A percentile compares a stretch with the other conserved stretches of the same genome.
phyloP scores from a whole-genome alignment of 2,888 invertebrate genomes.

The Xestia ashworthii region DNA sequence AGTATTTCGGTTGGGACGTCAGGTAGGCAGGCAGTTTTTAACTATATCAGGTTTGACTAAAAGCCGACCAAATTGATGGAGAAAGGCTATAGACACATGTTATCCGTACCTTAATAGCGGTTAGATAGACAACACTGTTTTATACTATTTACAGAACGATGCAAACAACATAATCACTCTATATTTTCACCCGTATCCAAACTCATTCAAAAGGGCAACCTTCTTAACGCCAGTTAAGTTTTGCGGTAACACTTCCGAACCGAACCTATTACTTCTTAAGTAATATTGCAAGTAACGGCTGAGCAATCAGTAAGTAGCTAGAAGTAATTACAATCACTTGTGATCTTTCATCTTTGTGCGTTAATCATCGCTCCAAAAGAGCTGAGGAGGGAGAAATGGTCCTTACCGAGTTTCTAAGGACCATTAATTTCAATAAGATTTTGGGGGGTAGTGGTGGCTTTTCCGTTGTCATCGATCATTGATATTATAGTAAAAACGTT shows the following conservation, averaged over 20 bases:
- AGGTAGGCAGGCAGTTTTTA: background rate
- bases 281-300: conserved; percentile 42
- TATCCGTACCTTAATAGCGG: no score
- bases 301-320: conserved; percentile 37
- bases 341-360: conserved; percentile 55
- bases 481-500: conserved; percentile 23
- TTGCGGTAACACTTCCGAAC: conserved; percentile 6
- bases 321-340: conserved; percentile 53
- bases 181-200: background rate
- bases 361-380: conserved; percentile 56
- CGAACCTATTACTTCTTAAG: conserved; percentile 10
- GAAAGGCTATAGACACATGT: background rate
- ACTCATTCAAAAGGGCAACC: background rate
- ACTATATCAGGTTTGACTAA: background rate
- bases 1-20: no score
- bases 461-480: conserved; percentile 44
- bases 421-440: conserved; percentile 60
- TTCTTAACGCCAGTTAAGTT: background rate
- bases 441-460: conserved; percentile 30
- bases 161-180: background rate
- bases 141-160: background rate
- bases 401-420: conserved; percentile 39
- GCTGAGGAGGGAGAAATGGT: conserved; percentile 43
- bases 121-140: background rate
- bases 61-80: background rate